Base-by-base conservation (phyloP, 1,140 invertebrate species). In the Triops cancriformis region DNA sequence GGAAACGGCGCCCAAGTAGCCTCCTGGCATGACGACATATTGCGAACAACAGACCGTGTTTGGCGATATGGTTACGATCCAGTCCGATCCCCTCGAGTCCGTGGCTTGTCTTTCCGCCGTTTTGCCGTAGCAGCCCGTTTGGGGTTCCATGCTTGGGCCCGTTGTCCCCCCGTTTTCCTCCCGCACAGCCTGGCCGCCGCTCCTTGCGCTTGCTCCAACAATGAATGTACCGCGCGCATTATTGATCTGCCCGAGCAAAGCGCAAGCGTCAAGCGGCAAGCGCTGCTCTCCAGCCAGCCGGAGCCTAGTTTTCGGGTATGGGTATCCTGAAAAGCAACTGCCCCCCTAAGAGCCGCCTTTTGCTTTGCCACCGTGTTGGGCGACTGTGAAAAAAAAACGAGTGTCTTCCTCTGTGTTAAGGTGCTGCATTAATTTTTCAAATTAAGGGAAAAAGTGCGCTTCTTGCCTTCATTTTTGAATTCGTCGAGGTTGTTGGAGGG, bases 191-290 rank as follows among this genome's bases (percentile, higher is more conserved):
- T 64, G 14, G 51, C 51, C 23, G 18, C 14, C 14, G 51, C 51
- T 64, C 5, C 18, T 64, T 64, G 51, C 51, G 51, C 51, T 64
- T 64, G 51, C 51, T 64, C 51, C 14, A n/a, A 64, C 18, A 64
- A 64, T 64, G 51, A 64, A 64, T 64, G 51, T 64, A 0, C 51
- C 51, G 51, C 51, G 51, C 51, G 51, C 51, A 64, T 64, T 64
- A 64, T 64, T 64, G 51, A 64, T 64, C 51, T 64, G 10, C 10
- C 10, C 23, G 18, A 64, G 51, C 6, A 64, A 64, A 64, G 51
- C 51, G 51, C 51, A 64, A 64, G 51, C 51, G 51, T 64, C 18
- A 64, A 23, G 7, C n/a, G 51, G 23, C 5, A 64, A 64, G 31
- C 31, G 31, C 14, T 64, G 51, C 18, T 18, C 51, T 64, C 6